Evolutionary conservation across 2,113 vertebrate genomes (phyloP).

Genomic region (Hipposideros armiger): DNA sequence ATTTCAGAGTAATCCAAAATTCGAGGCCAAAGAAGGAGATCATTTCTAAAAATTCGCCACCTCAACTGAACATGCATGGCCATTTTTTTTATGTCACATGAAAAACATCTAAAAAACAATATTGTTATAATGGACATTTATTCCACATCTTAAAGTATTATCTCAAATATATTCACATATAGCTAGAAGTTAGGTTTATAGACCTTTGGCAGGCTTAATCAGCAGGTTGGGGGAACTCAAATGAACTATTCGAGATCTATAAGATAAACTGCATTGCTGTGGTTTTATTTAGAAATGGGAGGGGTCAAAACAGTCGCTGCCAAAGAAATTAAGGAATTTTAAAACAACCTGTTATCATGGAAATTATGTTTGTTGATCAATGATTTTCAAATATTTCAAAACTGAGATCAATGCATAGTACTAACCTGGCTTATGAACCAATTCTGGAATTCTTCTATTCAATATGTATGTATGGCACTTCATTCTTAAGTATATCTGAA

Average conservation of each 20-base stretch:
- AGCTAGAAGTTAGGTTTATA: neutral
- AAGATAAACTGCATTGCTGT: neutral
- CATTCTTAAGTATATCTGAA: neutral
- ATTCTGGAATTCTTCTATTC: neutral
- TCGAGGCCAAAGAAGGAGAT: neutral
- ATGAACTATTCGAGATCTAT: neutral
- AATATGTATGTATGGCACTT: neutral
- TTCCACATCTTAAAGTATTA: neutral
- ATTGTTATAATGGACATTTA: neutral
- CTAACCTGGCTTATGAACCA: neutral
- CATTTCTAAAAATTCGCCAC: neutral
- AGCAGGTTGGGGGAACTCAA: neutral
- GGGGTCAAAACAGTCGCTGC: neutral
- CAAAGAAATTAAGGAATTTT: constrained; percentile 2
- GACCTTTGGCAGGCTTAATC: neutral
- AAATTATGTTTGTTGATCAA: neutral
- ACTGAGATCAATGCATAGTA: neutral
- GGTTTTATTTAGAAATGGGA: constrained; percentile 46
- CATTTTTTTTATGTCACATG: neutral
- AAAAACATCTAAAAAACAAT: neutral
- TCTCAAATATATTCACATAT: neutral
- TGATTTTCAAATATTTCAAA: constrained; percentile 56
- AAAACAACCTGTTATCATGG: neutral
- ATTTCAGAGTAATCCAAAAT: neutral
- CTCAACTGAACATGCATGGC: neutral